A percentile compares a stretch with the other conserved stretches of the same genome.
Evolutionary conservation across 2,888 invertebrate species (phyloP).

Genomic region (Parnassius apollo): DNA sequence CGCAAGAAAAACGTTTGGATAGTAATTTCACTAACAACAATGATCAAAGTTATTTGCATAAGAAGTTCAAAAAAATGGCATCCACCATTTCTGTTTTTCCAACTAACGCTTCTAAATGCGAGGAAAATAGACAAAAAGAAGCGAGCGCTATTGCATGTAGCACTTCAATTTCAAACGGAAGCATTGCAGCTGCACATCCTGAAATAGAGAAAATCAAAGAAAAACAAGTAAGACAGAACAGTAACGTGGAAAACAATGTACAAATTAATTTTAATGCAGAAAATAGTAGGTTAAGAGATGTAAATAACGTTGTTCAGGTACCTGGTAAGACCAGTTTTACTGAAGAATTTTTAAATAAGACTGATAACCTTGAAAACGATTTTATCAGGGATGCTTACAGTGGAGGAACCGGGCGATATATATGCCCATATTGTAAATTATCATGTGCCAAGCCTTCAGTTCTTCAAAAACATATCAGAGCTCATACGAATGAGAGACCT

Average conservation of each 20-base stretch:
- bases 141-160: constrained; percentile 53
- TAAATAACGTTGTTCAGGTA: constrained; percentile 74
- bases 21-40: constrained; percentile 76
- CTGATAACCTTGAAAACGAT: constrained; percentile 78
- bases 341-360: constrained; percentile 79
- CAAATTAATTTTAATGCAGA: constrained; percentile 77
- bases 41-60: constrained; percentile 92
- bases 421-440: constrained; percentile 93
- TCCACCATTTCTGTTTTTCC: constrained; percentile 75
- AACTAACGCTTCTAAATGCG: constrained; percentile 52
- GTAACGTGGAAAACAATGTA: constrained; percentile 71
- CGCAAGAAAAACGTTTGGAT: constrained; percentile 76
- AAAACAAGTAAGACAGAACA: constrained; percentile 49
- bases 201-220: constrained; percentile 73
- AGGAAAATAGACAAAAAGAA: constrained; percentile 60
- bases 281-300: constrained; percentile 72
- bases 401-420: constrained; percentile 84
- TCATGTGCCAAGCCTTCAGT: constrained; percentile 96
- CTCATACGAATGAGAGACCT: constrained; percentile 95
- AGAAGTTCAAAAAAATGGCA: constrained; percentile 95
- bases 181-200: constrained; percentile 72
- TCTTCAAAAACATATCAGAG: constrained; percentile 95
- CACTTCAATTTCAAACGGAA: constrained; percentile 66
- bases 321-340: constrained; percentile 79
- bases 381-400: constrained; percentile 72